Evolutionary conservation across 1,140 invertebrate genomes (phyloP).

Genomic region (Neodiprion pinetum): DNA sequence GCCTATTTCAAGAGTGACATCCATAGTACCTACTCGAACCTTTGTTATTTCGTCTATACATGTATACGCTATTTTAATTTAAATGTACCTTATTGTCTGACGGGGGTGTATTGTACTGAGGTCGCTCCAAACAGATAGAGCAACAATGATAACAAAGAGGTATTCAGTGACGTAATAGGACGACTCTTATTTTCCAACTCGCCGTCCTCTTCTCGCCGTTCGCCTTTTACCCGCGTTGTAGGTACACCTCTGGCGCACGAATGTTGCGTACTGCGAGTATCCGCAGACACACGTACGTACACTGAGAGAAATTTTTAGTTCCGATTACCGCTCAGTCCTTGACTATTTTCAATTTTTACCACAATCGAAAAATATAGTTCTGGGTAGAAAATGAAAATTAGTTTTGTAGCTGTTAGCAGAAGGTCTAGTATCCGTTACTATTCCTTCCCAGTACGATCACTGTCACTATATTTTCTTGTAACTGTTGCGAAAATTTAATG

Average conservation of each 20-base stretch:
- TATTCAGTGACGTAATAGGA: background rate
- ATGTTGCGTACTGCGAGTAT: background rate
- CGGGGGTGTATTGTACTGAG: background rate
- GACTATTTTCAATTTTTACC: no score
- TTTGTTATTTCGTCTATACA: conserved; percentile 1
- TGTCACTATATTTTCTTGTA: no score
- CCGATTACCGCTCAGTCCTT: no score
- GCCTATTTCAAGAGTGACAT: background rate
- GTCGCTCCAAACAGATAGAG: background rate
- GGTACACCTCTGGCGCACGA: background rate
- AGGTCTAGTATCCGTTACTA: no score
- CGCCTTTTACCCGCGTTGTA: background rate
- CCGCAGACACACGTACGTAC: no score
- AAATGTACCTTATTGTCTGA: background rate
- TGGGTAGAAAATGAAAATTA: no score
- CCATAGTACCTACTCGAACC: background rate
- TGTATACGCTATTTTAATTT: conserved; percentile 1
- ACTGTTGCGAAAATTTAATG: no score
- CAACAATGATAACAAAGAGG: conserved; percentile 4
- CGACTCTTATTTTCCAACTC: background rate
- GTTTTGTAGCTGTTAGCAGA: no score
- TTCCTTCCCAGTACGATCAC: no score
- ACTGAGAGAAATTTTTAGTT: no score
- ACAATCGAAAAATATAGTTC: no score
- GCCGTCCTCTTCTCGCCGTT: background rate